phyloP scores from a whole-genome alignment of 1,140 invertebrate genomes.

The Papilio machaon region DNA sequence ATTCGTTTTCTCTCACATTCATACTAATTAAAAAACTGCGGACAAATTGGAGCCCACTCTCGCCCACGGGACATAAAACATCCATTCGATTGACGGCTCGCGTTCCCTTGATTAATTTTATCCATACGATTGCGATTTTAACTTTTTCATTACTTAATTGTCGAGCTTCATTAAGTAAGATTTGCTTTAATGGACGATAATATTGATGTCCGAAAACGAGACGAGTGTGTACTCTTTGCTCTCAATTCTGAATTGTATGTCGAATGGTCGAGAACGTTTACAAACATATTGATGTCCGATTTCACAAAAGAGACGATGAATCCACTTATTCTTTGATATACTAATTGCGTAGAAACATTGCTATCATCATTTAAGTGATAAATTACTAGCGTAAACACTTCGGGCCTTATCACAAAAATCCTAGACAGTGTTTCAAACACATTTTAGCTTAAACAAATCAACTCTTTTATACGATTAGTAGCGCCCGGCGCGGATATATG shows the following conservation, averaged over 20 bases:
- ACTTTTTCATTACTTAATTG: slow-evolving; percentile 71
- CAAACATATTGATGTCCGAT: background rate
- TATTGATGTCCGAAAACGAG: slow-evolving; percentile 24
- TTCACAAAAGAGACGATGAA: background rate
- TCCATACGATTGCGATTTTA: slow-evolving; percentile 68
- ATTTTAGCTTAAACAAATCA: no score
- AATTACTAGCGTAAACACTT: no score
- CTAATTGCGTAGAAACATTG: no score
- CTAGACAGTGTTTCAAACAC: no score
- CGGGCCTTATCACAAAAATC: no score
- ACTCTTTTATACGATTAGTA: no score
- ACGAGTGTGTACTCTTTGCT: background rate
- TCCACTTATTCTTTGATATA: background rate
- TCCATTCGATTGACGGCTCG: slow-evolving; percentile 65
- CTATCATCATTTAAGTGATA: no score
- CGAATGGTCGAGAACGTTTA: slow-evolving; percentile 2
- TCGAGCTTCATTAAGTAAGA: slow-evolving; percentile 60
- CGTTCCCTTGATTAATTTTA: slow-evolving; percentile 74
- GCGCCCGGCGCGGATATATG: no score
- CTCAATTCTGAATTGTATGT: background rate
- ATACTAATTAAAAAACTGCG: slow-evolving; percentile 78
- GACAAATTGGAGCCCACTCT: slow-evolving; percentile 73
- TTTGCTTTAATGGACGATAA: slow-evolving; percentile 35
- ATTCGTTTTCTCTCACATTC: slow-evolving; percentile 71
- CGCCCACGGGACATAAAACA: slow-evolving; percentile 76